Evolutionary conservation across 2,113 vertebrate genomes (phyloP).

Genomic region (Gadus macrocephalus): DNA sequence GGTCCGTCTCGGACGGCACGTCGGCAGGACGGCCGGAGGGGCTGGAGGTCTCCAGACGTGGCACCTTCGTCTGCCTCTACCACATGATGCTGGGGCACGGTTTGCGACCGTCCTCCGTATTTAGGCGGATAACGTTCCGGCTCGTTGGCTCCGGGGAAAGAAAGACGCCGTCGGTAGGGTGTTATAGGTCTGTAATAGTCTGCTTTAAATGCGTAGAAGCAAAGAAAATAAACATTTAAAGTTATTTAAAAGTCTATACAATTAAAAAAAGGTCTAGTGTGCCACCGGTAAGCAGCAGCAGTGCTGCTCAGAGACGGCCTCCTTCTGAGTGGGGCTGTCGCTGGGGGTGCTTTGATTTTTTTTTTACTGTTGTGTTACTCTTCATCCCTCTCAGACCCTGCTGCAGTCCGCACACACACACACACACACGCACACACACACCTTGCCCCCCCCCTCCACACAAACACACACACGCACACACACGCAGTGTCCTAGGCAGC

Average conservation of each 20-base stretch:
- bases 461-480: conserved; percentile 2
- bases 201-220: neutral
- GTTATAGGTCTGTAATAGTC: no score
- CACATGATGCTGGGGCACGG: no score
- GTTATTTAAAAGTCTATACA: conserved; percentile 1
- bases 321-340: no score
- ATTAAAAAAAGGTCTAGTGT: neutral
- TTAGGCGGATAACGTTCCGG: no score
- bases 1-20: no score
- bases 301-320: neutral
- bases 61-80: no score
- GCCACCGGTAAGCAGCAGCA: neutral
- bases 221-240: conserved; percentile 1
- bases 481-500: neutral
- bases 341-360: no score
- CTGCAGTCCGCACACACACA: neutral
- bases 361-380: neutral
- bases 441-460: neutral
- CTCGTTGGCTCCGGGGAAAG: no score
- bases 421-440: neutral
- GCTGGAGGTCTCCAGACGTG: no score
- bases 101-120: no score
- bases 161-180: no score
- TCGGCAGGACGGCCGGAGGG: no score
- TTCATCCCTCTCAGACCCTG: neutral